These are phyloP conservation scores for Condylura cristata DNA, from an alignment of 2,113 vertebrate species.

Conservation along the genomic window DNA sequence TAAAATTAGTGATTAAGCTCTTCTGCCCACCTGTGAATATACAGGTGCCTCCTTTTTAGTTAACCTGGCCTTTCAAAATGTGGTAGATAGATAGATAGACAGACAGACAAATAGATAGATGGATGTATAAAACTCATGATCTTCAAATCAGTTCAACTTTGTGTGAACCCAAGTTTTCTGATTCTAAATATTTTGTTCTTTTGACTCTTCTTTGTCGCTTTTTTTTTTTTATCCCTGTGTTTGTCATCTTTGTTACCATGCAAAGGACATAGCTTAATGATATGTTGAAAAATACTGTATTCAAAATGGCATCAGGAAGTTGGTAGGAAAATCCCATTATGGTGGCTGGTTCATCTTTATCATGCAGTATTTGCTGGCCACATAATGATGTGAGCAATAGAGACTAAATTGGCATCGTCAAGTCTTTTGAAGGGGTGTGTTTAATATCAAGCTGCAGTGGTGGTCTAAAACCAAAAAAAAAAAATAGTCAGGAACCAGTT, in stretches of 20 bases:
- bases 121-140: neutral
- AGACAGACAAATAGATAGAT: too few relatives aligned
- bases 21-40: too few relatives aligned
- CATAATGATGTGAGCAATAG: neutral
- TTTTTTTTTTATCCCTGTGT: neutral
- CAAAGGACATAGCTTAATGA: neutral
- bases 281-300: neutral
- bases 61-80: too few relatives aligned
- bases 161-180: neutral
- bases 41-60: too few relatives aligned
- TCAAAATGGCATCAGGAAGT: neutral
- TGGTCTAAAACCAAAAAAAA: neutral
- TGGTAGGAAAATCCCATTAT: too few relatives aligned
- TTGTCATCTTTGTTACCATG: neutral
- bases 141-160: neutral
- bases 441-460: fast-evolving
- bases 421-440: neutral
- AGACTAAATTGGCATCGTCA: fast-evolving
- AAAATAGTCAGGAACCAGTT: neutral
- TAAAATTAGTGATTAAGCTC: too few relatives aligned
- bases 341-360: too few relatives aligned
- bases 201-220: too few relatives aligned
- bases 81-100: too few relatives aligned
- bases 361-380: neutral
- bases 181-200: neutral